A percentile compares a stretch with the other conserved stretches of the same genome.
phyloP scores from a whole-genome alignment of 1,140 invertebrate genomes.

The Dendrolimus kikuchii region DNA sequence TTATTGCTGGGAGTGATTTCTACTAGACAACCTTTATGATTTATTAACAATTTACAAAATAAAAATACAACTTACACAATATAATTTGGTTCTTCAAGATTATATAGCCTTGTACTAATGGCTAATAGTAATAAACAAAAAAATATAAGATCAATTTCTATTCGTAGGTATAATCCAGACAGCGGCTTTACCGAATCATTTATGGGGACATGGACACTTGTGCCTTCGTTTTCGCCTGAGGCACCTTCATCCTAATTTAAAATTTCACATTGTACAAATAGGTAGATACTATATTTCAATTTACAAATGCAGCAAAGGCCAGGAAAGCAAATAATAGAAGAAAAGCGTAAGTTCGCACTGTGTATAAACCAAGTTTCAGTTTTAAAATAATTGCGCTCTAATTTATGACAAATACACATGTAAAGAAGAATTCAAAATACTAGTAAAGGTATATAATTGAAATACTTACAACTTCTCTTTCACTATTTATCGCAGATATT shows the following conservation, averaged over 20 bases:
- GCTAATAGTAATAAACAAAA: slow-evolving; percentile 80
- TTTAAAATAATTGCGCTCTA: no score
- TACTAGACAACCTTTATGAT: no score
- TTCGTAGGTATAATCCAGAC: slow-evolving; percentile 71
- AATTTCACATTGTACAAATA: no score
- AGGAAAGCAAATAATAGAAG: no score
- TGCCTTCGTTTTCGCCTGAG: slow-evolving; percentile 25
- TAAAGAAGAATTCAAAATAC: no score
- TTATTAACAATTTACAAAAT: no score
- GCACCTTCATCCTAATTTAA: slow-evolving; percentile 38
- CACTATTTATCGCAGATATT: slow-evolving; percentile 17
- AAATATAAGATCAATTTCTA: slow-evolving; percentile 86
- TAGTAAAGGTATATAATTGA: neutral
- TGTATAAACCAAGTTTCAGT: no score
- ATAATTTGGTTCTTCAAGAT: slow-evolving; percentile 85
- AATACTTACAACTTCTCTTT: slow-evolving; percentile 32
- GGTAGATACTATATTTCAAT: no score
- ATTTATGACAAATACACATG: no score
- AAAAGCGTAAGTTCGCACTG: no score
- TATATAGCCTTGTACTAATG: slow-evolving; percentile 85
- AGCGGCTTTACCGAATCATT: slow-evolving; percentile 12
- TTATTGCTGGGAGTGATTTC: no score
- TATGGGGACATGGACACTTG: slow-evolving; percentile 6
- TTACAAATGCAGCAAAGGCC: no score
- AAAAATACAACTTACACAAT: slow-evolving; percentile 85